Conservation (phyloP, 2,113 vertebrate species). For the Gymnarchus niloticus region DNA sequence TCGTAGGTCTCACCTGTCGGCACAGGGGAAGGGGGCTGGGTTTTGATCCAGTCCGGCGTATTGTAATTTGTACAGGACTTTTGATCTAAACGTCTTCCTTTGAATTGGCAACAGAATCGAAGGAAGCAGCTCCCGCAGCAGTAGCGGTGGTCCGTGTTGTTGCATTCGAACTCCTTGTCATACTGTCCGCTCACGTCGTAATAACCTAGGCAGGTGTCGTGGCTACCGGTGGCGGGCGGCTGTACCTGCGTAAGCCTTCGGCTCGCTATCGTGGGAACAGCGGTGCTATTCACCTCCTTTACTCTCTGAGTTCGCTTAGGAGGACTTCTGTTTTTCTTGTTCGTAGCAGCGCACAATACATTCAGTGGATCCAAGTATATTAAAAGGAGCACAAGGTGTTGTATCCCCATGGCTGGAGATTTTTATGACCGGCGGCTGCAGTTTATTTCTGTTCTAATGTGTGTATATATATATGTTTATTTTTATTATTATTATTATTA, state of each 20-base stretch:
- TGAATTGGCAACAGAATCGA: constrained; percentile 96
- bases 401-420: constrained; percentile 65
- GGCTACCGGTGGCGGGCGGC: constrained; percentile 56
- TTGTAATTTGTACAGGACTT: constrained; percentile 88
- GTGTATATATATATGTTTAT: neutral
- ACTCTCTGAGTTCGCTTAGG: constrained; percentile 49
- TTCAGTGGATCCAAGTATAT: constrained; percentile 64
- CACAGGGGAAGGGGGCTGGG: constrained; percentile 73
- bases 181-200: constrained; percentile 97
- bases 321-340: constrained; percentile 52
- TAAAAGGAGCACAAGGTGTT: constrained; percentile 65
- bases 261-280: constrained; percentile 41
- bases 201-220: constrained; percentile 92
- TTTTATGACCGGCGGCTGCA: constrained; percentile 24
- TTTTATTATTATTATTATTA: neutral
- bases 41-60: constrained; percentile 89
- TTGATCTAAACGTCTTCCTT: constrained; percentile 88
- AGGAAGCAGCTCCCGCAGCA: constrained; percentile 97
- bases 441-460: constrained; percentile 22
- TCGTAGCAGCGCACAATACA: constrained; percentile 52
- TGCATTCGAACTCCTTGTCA: constrained; percentile 96
- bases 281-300: constrained; percentile 62
- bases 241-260: constrained; percentile 57
- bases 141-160: constrained; percentile 94
- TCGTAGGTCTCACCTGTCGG: constrained; percentile 81